Evolutionary conservation across 2,113 vertebrate species (phyloP), one percentile per base, ranked within the genome.

Genomic region (Parus major): DNA sequence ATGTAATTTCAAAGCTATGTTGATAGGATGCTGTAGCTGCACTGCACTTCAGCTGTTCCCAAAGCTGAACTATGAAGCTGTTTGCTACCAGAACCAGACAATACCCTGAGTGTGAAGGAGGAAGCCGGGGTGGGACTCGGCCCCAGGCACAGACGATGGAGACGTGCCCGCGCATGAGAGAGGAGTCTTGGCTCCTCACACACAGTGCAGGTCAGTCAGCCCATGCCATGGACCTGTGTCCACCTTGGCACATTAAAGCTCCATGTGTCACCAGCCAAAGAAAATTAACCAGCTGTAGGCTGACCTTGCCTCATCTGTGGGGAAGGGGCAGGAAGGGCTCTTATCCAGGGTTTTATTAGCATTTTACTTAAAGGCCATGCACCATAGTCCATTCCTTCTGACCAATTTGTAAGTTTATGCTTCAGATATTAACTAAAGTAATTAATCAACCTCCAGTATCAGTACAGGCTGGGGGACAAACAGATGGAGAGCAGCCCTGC

Each of bases 161-260:
- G 53, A 76, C 5, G 2, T 85, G 49, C 56, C 71, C 7, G 55
- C 0, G 2, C 0, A 0, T 7, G 19, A 79, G 24, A 0, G 2
- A 63, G 21, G 17, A 14, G 16, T 66, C 46, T 65, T 2, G 0
- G 55, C 33, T 71, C 35, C 61, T 24, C 64, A 17, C 33, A 47
- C 28, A 7, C 3, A 0, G 6, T 6, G 19, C 18, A 57, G 16
- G 9, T 35, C 3, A 4, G 46, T 9, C 42, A 66, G 60, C 55
- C 22, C 46, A 39, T 15, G 53, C 12, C 1, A 4, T 4, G 20
- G n/a, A 85, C 18, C 12, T 0, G 4, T 8, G 9, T 25, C 41
- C 14, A 22, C 46, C 25, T 53, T 11, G 3, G 31, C n/a, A 75
- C n/a, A 44, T 8, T 15, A 23, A 69, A 41, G 52, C n/a, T 29